Percentiles rank a stretch among this genome's conserved stretches.
phyloP scores from a whole-genome alignment of 2,888 invertebrate species.

The Eupithecia inturbata region DNA sequence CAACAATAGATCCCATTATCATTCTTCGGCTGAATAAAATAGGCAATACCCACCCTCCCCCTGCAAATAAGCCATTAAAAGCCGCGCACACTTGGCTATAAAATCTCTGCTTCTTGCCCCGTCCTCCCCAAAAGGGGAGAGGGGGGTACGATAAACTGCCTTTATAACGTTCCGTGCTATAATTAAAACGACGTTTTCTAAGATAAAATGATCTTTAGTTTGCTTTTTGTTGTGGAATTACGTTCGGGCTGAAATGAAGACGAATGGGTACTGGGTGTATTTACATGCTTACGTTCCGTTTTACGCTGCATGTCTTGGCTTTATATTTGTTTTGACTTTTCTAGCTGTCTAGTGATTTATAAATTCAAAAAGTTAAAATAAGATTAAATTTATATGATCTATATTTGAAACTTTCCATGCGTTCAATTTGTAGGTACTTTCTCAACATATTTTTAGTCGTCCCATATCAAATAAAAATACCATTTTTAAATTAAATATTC shows the following conservation, averaged over 20 bases:
- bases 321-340: neutral
- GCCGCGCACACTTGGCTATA: conserved; percentile 81
- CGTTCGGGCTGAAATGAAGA: neutral
- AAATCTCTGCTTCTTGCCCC: conserved; percentile 81
- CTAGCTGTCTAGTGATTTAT: neutral
- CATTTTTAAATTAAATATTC: neutral
- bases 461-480: neutral
- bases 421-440: neutral
- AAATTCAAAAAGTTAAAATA: neutral
- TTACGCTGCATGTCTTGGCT: neutral
- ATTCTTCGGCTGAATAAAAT: conserved; percentile 74
- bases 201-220: conserved; percentile 57
- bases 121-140: conserved; percentile 57
- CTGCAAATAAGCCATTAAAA: conserved; percentile 84
- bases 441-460: neutral
- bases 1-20: conserved; percentile 55
- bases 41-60: conserved; percentile 66
- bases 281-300: neutral
- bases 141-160: conserved; percentile 80
- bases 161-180: conserved; percentile 79
- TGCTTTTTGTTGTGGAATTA: conserved; percentile 11
- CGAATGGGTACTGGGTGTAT: neutral
- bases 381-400: neutral
- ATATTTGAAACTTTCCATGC: neutral
- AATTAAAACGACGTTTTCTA: conserved; percentile 81